Evolutionary conservation across 2,888 invertebrate species (phyloP).

Genomic region (Magallana nippona): DNA sequence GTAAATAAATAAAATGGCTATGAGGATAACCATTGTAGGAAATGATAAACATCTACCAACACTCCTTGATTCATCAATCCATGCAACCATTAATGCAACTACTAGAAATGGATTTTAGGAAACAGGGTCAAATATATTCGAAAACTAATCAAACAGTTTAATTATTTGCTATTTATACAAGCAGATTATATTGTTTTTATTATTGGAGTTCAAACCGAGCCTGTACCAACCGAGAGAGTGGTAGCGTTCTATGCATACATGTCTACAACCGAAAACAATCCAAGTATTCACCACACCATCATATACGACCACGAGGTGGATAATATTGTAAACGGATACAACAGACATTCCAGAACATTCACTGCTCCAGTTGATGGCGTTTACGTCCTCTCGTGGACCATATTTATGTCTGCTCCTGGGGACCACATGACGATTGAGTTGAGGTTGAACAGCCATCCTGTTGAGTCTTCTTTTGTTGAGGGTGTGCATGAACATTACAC

Average conservation of each 20-base stretch:
- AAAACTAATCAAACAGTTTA: too few relatives aligned
- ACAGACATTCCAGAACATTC: slow-evolving; percentile 8
- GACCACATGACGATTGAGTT: neutral
- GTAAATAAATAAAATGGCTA: too few relatives aligned
- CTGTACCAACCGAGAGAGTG: neutral
- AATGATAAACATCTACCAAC: too few relatives aligned
- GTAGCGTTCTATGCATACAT: slow-evolving; percentile 33
- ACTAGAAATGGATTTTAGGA: neutral
- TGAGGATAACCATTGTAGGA: too few relatives aligned
- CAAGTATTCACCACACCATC: neutral
- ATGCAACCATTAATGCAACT: too few relatives aligned
- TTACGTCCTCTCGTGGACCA: slow-evolving; percentile 23
- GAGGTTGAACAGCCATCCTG: neutral
- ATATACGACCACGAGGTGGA: neutral
- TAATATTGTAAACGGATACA: slow-evolving; percentile 24
- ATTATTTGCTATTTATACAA: too few relatives aligned
- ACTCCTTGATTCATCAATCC: too few relatives aligned
- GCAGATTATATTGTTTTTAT: neutral
- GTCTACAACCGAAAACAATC: neutral
- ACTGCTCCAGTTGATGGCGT: neutral
- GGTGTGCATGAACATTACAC: neutral
- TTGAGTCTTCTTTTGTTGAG: neutral
- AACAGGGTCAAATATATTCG: neutral
- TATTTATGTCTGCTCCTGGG: neutral
- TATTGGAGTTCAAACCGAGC: neutral